Conservation (phyloP, 1,140 invertebrate genomes). For the Reticulitermes speratus region DNA sequence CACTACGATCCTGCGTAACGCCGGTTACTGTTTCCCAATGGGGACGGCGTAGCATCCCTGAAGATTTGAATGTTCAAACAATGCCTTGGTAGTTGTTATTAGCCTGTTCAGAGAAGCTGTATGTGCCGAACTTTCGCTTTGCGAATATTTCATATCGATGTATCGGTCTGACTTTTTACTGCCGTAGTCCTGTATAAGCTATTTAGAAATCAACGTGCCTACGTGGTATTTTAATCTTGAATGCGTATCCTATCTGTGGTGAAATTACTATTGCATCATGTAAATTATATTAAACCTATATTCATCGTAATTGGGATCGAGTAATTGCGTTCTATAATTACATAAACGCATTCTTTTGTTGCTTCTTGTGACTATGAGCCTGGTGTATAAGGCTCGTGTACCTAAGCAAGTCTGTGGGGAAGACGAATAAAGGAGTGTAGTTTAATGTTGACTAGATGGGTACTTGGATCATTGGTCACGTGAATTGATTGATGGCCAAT, state of each 20-base stretch:
- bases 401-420: not conserved
- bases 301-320: not conserved
- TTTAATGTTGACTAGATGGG: not conserved
- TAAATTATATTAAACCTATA: not conserved
- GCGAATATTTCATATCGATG: no score
- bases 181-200: no score
- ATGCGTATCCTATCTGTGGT: not conserved
- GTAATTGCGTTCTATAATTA: not conserved
- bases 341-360: not conserved
- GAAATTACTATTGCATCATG: not conserved
- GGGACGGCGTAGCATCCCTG: no score
- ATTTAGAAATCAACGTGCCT: no score
- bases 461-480: slow-evolving; percentile 2
- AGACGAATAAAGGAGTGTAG: not conserved
- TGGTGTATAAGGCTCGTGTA: not conserved
- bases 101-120: no score
- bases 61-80: no score
- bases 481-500: slow-evolving; percentile 18
- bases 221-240: not conserved
- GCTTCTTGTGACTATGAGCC: not conserved
- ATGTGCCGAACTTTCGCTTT: no score
- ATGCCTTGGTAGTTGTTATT: no score
- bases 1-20: no score
- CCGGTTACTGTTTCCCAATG: no score
- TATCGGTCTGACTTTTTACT: no score